phyloP scores from a whole-genome alignment of 1,140 invertebrate genomes.

The Hyposmocoma kahamanoa region DNA sequence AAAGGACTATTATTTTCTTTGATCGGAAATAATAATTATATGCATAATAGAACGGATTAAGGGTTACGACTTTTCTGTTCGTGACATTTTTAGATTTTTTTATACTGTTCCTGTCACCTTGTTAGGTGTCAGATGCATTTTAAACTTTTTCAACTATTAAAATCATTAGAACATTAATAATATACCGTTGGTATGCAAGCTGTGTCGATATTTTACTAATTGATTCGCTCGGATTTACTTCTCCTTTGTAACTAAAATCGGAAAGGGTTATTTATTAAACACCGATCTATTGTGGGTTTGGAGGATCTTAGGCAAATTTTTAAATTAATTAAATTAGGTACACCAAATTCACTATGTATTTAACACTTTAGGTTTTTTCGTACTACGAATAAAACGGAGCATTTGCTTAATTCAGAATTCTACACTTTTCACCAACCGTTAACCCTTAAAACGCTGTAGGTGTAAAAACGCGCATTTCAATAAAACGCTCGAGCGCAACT shows the following conservation, averaged over 20 bases:
- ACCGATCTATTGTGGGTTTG: no score
- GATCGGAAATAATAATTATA: conserved; percentile 73
- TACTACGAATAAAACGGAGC: conserved; percentile 12
- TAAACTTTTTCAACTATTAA: conserved; percentile 33
- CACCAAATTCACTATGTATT: no score
- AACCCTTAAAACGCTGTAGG: conserved; percentile 62
- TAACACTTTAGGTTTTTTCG: no score
- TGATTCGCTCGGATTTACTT: conserved; percentile 31
- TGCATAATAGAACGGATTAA: conserved; percentile 70
- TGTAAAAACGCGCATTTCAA: conserved; percentile 43
- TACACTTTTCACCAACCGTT: conserved; percentile 31
- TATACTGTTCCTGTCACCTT: conserved; percentile 66
- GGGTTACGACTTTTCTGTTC: conserved; percentile 47
- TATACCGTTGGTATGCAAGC: conserved; percentile 44
- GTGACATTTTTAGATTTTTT: no score
- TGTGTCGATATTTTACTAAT: conserved; percentile 36
- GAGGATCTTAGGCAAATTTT: no score
- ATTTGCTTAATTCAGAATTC: conserved; percentile 6
- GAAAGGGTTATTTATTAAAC: no score
- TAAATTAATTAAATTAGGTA: no score
- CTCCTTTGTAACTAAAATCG: no score
- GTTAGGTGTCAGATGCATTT: conserved; percentile 43
- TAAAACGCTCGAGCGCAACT: conserved; percentile 41
- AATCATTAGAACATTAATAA: conserved; percentile 43
- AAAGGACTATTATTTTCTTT: conserved; percentile 67